These are phyloP conservation scores for Sebastes fasciatus DNA, from an alignment of 2,113 vertebrate genomes.

Conservation along the genomic window DNA sequence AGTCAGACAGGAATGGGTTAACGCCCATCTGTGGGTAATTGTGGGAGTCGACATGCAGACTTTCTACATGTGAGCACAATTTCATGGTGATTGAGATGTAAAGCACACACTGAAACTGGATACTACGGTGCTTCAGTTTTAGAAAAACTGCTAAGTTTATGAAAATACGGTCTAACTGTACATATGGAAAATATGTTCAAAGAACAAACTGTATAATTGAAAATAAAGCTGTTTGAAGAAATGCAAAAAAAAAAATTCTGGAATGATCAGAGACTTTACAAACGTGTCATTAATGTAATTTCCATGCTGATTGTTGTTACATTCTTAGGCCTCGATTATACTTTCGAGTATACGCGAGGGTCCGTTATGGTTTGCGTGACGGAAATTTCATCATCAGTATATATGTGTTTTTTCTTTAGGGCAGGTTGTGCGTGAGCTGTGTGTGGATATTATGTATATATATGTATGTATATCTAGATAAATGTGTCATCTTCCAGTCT, in stretches of 20 bases:
- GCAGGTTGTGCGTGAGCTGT: too few relatives aligned
- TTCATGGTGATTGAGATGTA: neutral
- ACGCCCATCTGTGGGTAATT: conserved; percentile 6
- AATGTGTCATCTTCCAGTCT: neutral
- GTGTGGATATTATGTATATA: too few relatives aligned
- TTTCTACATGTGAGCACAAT: neutral
- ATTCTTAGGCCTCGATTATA: too few relatives aligned
- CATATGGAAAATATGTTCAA: neutral
- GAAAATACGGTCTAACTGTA: neutral
- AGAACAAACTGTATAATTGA: neutral
- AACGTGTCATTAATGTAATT: too few relatives aligned
- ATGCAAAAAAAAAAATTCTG: neutral
- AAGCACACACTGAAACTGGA: neutral
- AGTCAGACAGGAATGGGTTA: neutral
- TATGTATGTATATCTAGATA: too few relatives aligned
- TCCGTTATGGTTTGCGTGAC: too few relatives aligned
- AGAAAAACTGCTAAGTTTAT: neutral
- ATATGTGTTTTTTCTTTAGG: too few relatives aligned
- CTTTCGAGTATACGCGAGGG: too few relatives aligned
- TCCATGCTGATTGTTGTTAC: too few relatives aligned
- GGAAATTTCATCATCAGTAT: too few relatives aligned
- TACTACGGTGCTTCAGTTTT: neutral
- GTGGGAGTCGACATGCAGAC: neutral
- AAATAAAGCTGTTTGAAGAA: neutral
- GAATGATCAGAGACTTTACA: neutral